phyloP scores from a whole-genome alignment of 2,888 invertebrate species.

The Andricus curvator region DNA sequence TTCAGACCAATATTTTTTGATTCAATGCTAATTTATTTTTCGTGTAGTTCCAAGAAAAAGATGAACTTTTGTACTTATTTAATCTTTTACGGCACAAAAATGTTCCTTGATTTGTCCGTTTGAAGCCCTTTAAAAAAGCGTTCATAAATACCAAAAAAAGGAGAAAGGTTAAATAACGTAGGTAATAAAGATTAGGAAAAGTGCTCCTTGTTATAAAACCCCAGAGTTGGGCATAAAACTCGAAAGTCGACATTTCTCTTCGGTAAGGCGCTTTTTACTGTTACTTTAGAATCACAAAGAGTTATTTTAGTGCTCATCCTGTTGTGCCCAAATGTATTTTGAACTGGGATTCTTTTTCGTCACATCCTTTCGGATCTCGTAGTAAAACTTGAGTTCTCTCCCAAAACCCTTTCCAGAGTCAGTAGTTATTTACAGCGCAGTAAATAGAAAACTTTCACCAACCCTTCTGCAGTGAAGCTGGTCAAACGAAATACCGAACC shows the following conservation, averaged over 20 bases:
- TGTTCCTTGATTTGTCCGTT: no score
- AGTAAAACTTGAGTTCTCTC: slow-evolving; percentile 37
- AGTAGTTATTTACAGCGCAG: slow-evolving; percentile 72
- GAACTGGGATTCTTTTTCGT: slow-evolving; percentile 36
- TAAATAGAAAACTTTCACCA: slow-evolving; percentile 76
- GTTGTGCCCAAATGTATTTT: slow-evolving; percentile 34
- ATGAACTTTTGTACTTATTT: no score
- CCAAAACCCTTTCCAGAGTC: slow-evolving; percentile 62
- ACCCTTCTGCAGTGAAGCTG: slow-evolving; percentile 70
- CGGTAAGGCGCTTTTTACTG: slow-evolving; percentile 35
- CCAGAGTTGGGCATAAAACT: slow-evolving; percentile 20
- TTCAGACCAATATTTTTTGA: no score
- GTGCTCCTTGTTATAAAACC: slow-evolving; percentile 37
- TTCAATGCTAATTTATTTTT: no score
- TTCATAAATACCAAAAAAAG: neutral
- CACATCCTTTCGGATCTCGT: slow-evolving; percentile 25
- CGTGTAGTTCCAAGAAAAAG: no score
- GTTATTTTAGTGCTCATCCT: slow-evolving; percentile 36
- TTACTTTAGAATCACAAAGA: slow-evolving; percentile 33
- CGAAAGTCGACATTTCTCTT: slow-evolving; percentile 21
- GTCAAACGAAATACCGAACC: slow-evolving; percentile 61
- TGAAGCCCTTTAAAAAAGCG: neutral
- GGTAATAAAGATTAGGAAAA: slow-evolving; percentile 33
- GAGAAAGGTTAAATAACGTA: slow-evolving; percentile 15
- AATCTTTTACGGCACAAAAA: no score